These are phyloP conservation scores for Rutpela maculata DNA, from an alignment of 2,888 invertebrate species.

Conservation along the genomic window DNA sequence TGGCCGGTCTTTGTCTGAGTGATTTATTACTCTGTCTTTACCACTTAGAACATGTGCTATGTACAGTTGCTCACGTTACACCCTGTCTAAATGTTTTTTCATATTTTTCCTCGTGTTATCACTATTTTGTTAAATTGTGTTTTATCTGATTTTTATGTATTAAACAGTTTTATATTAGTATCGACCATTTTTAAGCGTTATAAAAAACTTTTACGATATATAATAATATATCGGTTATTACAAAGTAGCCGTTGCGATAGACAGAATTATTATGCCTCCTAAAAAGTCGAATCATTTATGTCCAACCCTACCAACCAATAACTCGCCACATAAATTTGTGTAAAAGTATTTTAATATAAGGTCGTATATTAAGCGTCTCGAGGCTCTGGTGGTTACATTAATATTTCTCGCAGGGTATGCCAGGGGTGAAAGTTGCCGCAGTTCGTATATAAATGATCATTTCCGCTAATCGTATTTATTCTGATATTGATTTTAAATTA, in stretches of 20 bases:
- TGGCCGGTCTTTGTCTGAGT: too few species aligned
- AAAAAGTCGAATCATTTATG: slow-evolving; percentile 15
- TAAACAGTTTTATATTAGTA: too few species aligned
- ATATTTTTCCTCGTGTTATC: too few species aligned
- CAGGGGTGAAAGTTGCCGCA: slow-evolving; percentile 23
- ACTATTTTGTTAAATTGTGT: too few species aligned
- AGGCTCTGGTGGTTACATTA: slow-evolving; percentile 24
- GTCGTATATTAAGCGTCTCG: slow-evolving; percentile 29
- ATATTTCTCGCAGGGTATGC: slow-evolving; percentile 11
- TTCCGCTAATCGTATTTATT: slow-evolving; percentile 53
- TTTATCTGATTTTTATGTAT: too few species aligned
- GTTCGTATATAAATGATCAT: slow-evolving; percentile 46
- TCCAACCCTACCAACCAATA: slow-evolving; percentile 16
- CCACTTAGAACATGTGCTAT: too few species aligned
- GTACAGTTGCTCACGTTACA: too few species aligned
- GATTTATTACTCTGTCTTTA: too few species aligned
- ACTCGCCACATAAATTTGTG: slow-evolving; percentile 27
- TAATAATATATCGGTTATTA: slow-evolving; percentile 16
- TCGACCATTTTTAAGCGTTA: too few species aligned
- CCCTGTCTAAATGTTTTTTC: too few species aligned
- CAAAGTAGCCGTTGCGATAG: slow-evolving; percentile 9
- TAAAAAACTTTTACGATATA: not conserved
- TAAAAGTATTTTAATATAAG: slow-evolving; percentile 33
- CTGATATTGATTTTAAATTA: slow-evolving; percentile 53
- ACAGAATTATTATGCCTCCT: slow-evolving; percentile 18